Base-by-base conservation (phyloP, 2,113 vertebrate species). In the Suricata suricatta region DNA sequence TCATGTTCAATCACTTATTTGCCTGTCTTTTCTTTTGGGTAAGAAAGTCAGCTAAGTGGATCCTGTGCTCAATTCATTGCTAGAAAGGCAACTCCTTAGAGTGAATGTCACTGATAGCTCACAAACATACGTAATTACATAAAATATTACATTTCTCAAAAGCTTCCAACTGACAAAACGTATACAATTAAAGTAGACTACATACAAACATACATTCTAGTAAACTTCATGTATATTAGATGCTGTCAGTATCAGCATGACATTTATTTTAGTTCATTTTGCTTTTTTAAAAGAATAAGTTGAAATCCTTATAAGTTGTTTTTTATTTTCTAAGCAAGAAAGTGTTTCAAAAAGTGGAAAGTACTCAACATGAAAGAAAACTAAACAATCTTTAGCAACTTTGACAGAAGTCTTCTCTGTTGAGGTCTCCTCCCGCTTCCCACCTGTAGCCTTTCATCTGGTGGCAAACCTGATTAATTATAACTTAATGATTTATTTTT, bases 211-310 rank as follows among this genome's bases (percentile, higher is more conserved):
- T 41, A 47, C 23, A 41, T 90, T 93, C 41, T 52, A 89, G 90
- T 83, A 95, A 89, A 19, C 33, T 9, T 86, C n/a, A 33, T 68
- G 19, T 90, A 7, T 79, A 38, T 83, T 57, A 72, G 31, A 84
- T 41, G 7, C 21, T 82, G 47, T 47, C 25, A 4, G 0, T 72
- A 38, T 80, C 25, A 63, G 16, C 16, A 74, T 74, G 11, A 83
- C 7, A 66, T 79, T 92, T 87, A 92, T 87, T 83, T 94, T 29
- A 72, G 33, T 83, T 96, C 64, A 87, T 80, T 77, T 93, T 89
- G n/a, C 10, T 64, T 96, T 88, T 83, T 87, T 52, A 85, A 88
- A 87, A 69, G 27, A 85, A 93, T 81, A 33, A 33, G 57, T 68
- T 85, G 33, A 71, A 44, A 89, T 77, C 47, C 4, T 74, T 77